Evolutionary conservation across 1,140 invertebrate genomes (phyloP).

Genomic region (Spodoptera litura): DNA sequence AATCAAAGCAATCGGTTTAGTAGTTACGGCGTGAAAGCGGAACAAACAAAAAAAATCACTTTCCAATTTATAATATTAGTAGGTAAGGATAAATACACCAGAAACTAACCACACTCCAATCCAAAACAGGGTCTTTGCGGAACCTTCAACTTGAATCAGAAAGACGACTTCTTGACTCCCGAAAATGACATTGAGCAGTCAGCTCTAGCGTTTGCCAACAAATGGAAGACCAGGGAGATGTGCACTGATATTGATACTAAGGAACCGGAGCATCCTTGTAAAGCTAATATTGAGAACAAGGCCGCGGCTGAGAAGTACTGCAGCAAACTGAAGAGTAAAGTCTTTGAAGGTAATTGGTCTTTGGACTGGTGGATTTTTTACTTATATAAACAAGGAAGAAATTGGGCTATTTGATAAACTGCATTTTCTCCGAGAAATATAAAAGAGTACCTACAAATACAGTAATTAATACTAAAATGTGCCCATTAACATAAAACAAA

Average conservation of each 20-base stretch:
- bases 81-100: too few relatives aligned
- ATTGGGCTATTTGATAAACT: too few relatives aligned
- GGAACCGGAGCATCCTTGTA: slow-evolving; percentile 89
- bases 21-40: too few relatives aligned
- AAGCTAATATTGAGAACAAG: slow-evolving; percentile 90
- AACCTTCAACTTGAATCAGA: slow-evolving; percentile 94
- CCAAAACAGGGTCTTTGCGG: slow-evolving; percentile 92
- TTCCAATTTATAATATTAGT: too few relatives aligned
- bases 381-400: too few relatives aligned
- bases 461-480: too few relatives aligned
- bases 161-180: slow-evolving; percentile 95
- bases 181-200: slow-evolving; percentile 93
- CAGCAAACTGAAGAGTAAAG: slow-evolving; percentile 88
- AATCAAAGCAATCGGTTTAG: too few relatives aligned
- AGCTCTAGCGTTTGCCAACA: slow-evolving; percentile 92
- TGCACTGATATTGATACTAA: slow-evolving; percentile 88
- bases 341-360: slow-evolving; percentile 87
- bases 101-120: not conserved
- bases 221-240: slow-evolving; percentile 93
- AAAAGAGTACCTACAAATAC: too few relatives aligned
- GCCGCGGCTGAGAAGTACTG: slow-evolving; percentile 90
- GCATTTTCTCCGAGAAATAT: too few relatives aligned
- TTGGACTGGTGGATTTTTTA: too few relatives aligned
- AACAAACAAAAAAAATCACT: too few relatives aligned
- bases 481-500: too few relatives aligned